Evolutionary conservation across 2,797 vertebrate species (phyloP), one percentile per base, ranked within the genome.

Genomic region (Eulemur rubriventer): DNA sequence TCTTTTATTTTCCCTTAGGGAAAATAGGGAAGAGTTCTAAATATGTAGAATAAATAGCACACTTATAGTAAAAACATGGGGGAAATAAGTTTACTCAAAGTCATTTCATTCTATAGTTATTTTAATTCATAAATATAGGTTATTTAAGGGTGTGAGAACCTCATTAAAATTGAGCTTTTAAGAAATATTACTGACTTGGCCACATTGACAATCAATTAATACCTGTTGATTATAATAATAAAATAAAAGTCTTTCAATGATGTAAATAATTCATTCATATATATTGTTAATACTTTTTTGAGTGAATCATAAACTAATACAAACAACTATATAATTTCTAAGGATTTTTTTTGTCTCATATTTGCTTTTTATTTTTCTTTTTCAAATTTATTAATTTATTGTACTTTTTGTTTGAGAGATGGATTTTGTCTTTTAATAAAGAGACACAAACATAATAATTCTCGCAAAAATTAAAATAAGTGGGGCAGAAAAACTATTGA

Each of bases 201-300:
- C 16, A 91, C 38, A 75, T 10, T 91, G 33, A 20, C 46, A 41
- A 26, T 72, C 61, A 89, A 48, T 79, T 89, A 91, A 95, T 95
- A 97, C 91, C 88, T 96, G 94, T 96, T 97, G 94, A 91, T 82
- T 81, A 76, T 46, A 78, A 95, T 81, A 95, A 75, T 81, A 90
- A 80, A 95, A 89, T 78, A 73, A 72, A 78, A 91, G 26, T 72
- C 28, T 81, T 89, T 80, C 17, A 76, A 6, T 70, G 35, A 43
- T 88, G 22, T 76, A 84, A 90, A 73, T 96, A n/a, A 67, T 72
- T 55, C 46, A 2, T 52, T 65, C 38, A 52, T 91, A 35, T 78
- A 48, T 46, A 69, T 84, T 65, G 83, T n/a, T 85, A 70, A 82
- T 92, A 70, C 2, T 76, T 91, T 22, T 80, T 91, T 80, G 20